These are phyloP conservation scores for Alcis repandata DNA, from an alignment of 2,888 invertebrate species.

Conservation along the genomic window DNA sequence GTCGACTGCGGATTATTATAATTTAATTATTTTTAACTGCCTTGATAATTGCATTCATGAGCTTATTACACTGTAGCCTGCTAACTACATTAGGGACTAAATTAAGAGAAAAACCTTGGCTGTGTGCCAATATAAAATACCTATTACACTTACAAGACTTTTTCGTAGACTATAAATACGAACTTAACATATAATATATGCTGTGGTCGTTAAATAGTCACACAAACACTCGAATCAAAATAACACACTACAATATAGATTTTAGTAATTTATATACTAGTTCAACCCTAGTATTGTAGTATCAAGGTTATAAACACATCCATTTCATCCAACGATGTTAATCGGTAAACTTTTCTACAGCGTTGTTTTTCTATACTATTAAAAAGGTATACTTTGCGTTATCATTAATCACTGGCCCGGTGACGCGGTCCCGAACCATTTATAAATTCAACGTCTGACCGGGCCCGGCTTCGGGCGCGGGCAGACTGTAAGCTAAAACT, in stretches of 20 bases:
- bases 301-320: constrained; percentile 7
- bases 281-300: too few relatives aligned
- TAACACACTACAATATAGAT: background rate
- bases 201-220: background rate
- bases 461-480: too few relatives aligned
- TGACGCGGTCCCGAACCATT: constrained; percentile 20
- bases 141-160: background rate
- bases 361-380: constrained; percentile 1
- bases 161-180: background rate
- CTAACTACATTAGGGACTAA: constrained; percentile 2
- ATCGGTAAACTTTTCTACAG: background rate
- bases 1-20: background rate
- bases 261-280: too few relatives aligned
- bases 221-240: constrained; percentile 4
- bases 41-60: constrained; percentile 1
- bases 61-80: constrained; percentile 3
- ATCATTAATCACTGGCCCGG: constrained; percentile 20
- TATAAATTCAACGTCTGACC: constrained; percentile 31
- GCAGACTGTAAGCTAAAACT: too few relatives aligned
- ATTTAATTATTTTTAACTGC: constrained; percentile 14
- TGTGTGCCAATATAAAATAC: background rate
- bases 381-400: constrained; percentile 15
- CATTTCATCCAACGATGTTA: background rate
- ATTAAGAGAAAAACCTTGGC: constrained; percentile 4
- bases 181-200: background rate